Conservation (phyloP, 2,888 invertebrate genomes). For the Agrotis puta region DNA sequence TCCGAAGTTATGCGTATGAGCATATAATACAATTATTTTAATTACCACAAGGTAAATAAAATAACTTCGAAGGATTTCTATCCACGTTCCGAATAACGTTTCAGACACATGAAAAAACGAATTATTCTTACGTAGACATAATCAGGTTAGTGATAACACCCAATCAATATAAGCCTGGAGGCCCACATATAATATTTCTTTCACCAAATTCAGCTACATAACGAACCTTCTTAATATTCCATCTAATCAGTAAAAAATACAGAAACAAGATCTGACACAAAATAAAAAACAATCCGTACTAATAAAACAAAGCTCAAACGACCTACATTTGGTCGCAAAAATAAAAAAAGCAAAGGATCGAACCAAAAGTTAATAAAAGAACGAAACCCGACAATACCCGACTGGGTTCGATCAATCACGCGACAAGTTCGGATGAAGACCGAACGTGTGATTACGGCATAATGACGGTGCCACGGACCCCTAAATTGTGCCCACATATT, state of each 20-base stretch:
- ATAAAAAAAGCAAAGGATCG: conserved; percentile 33
- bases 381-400: conserved; percentile 61
- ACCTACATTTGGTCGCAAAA: conserved; percentile 34
- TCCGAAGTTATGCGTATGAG: too few species aligned
- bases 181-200: not conserved
- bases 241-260: conserved; percentile 43
- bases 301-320: conserved; percentile 52
- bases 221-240: conserved; percentile 2
- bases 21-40: too few species aligned
- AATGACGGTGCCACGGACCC: conserved; percentile 68
- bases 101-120: not conserved
- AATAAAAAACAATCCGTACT: conserved; percentile 41
- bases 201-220: not conserved
- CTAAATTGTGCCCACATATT: conserved; percentile 61
- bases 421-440: conserved; percentile 71
- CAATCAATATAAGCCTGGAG: not conserved
- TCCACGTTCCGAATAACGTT: not conserved
- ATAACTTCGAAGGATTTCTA: not conserved
- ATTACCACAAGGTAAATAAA: too few species aligned
- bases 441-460: conserved; percentile 74
- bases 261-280: conserved; percentile 10
- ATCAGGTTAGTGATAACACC: not conserved
- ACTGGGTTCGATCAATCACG: conserved; percentile 73
- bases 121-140: not conserved
- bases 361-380: conserved; percentile 59